Evolutionary conservation across 1,140 invertebrate species (phyloP).

Genomic region (Scaptomyza pallida): DNA sequence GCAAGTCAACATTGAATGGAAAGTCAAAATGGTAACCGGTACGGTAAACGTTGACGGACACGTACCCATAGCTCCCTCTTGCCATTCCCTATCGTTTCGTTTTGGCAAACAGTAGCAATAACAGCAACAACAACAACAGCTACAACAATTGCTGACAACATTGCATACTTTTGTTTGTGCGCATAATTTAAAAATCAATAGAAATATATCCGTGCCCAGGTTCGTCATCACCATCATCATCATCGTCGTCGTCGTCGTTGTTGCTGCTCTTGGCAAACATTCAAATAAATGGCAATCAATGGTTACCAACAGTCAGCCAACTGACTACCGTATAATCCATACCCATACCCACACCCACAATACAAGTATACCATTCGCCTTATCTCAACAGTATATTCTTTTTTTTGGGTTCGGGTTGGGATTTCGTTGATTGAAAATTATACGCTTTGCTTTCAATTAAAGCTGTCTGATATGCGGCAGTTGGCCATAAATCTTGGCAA

Average conservation of each 20-base stretch:
- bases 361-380: slow-evolving; percentile 9
- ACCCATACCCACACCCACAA: slow-evolving; percentile 19
- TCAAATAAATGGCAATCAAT: slow-evolving; percentile 66
- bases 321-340: slow-evolving; percentile 47
- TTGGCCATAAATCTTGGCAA: slow-evolving; percentile 65
- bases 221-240: slow-evolving; percentile 21
- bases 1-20: slow-evolving; percentile 69
- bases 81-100: neutral
- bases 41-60: slow-evolving; percentile 27
- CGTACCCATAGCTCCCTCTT: slow-evolving; percentile 18
- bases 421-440: slow-evolving; percentile 73
- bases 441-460: slow-evolving; percentile 79
- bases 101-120: slow-evolving; percentile 44
- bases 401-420: slow-evolving; percentile 29
- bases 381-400: slow-evolving; percentile 13
- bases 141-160: slow-evolving; percentile 25
- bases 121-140: slow-evolving; percentile 23
- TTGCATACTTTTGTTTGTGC: slow-evolving; percentile 73
- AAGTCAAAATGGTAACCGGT: slow-evolving; percentile 44
- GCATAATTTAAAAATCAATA: slow-evolving; percentile 84
- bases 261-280: slow-evolving; percentile 50
- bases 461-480: slow-evolving; percentile 64
- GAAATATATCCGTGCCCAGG: slow-evolving; percentile 74
- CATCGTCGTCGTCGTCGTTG: slow-evolving; percentile 13
- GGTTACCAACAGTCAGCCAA: slow-evolving; percentile 44